Evolutionary conservation across 2,113 vertebrate species (phyloP), one percentile per base, ranked within the genome.

Genomic region (Scatophagus argus): DNA sequence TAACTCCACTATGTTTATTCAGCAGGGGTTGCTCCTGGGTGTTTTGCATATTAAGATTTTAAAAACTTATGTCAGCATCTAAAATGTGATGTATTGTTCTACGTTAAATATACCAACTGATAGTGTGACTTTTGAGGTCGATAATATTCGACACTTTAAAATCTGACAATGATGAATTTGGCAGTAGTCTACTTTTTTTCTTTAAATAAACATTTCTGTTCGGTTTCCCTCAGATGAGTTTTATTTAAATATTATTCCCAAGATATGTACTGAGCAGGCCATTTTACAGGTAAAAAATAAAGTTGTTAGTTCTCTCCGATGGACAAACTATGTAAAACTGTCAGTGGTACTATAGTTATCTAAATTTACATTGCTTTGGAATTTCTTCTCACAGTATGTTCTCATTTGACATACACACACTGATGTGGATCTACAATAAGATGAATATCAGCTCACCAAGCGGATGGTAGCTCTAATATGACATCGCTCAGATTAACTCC

Each of bases 1-100:
- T 4, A 27, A 44, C 56, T 61, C 17, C 13, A 29, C 5, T n/a
- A n/a, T n/a, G 21, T 75, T 27, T 61, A 52, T 77, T 68, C 61
- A 6, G 11, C 17, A 11, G 10, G 38, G 27, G 17, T 5, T 19
- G 44, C 38, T 34, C 29, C 7, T n/a, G 8, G 23, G 5, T 49
- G 9, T 5, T 17, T 39, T 17, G 41, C 8, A 0, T 16, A 66
- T 47, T 12, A 49, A 41, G 6, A 47, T 5, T 6, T 36, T 14
- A 44, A 32, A 47, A 62, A 41, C 23, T 34, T 29, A 19, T 41
- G 16, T 52, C 3, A 44, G 3, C 5, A n/a, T 12, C 9, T 32
- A 17, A 11, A 4, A 19, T 19, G 32, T 9, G 4, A 32, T 62
- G 23, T 5, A 36, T 29, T 17, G 19, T 10, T 23, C 21, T 17